phyloP scores from a whole-genome alignment of 2,888 invertebrate genomes.

The Heliothis peltigera region DNA sequence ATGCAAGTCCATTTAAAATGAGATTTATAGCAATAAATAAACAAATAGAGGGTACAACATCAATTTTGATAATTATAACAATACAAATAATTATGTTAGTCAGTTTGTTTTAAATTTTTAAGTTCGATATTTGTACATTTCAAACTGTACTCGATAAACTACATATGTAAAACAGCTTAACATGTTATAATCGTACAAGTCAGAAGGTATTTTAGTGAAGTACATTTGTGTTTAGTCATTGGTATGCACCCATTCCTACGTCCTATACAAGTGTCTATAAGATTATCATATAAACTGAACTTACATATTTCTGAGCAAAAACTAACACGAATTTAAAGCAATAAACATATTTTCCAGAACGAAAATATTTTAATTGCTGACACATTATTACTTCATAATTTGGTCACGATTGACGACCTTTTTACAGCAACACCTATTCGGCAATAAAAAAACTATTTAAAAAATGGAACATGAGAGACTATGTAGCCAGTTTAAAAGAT shows the following conservation, averaged over 20 bases:
- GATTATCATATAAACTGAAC: slow-evolving; percentile 30
- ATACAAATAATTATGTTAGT: too few species aligned
- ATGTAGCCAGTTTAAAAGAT: slow-evolving; percentile 1
- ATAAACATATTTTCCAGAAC: slow-evolving; percentile 29
- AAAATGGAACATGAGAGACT: slow-evolving; percentile 45
- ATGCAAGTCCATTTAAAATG: too few species aligned
- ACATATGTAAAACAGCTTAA: too few species aligned
- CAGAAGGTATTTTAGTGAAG: background rate
- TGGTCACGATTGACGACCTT: background rate
- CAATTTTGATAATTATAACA: too few species aligned
- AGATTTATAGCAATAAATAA: too few species aligned
- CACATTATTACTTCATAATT: slow-evolving; percentile 15
- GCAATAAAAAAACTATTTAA: slow-evolving; percentile 24
- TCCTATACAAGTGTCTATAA: slow-evolving; percentile 3
- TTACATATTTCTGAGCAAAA: slow-evolving; percentile 30
- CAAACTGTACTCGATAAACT: too few species aligned
- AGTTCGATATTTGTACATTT: too few species aligned
- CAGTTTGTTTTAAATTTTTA: too few species aligned
- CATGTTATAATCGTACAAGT: background rate
- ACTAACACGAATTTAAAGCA: slow-evolving; percentile 30
- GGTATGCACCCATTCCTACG: slow-evolving; percentile 1
- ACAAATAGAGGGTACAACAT: too few species aligned
- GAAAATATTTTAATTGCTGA: slow-evolving; percentile 38
- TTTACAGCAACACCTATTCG: slow-evolving; percentile 11
- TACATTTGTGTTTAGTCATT: too few species aligned